Conservation (phyloP, 2,797 vertebrate genomes). For the Gila robusta region DNA sequence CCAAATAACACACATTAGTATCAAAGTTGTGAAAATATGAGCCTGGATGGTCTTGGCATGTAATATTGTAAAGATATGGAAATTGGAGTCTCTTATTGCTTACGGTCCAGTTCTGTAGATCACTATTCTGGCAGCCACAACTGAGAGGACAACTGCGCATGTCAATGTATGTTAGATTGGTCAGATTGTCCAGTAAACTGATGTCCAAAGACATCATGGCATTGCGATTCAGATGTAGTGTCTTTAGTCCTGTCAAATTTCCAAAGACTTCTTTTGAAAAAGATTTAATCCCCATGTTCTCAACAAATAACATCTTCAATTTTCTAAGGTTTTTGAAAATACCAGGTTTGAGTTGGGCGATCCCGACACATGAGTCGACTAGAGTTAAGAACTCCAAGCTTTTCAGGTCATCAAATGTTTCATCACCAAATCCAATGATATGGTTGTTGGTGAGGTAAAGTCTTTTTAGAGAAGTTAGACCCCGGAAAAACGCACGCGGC, state of each 20-base stretch:
- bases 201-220: conserved; percentile 77
- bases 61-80: conserved; percentile 75
- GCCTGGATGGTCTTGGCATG: conserved; percentile 69
- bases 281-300: conserved; percentile 84
- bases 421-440: conserved; percentile 68
- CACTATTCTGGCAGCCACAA: conserved; percentile 82
- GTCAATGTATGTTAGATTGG: conserved; percentile 82
- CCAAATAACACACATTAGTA: conserved; percentile 80
- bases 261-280: conserved; percentile 82
- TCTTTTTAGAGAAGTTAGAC: conserved; percentile 72
- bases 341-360: conserved; percentile 78
- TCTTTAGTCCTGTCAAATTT: conserved; percentile 78
- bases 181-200: conserved; percentile 72
- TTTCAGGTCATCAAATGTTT: conserved; percentile 82
- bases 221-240: conserved; percentile 82
- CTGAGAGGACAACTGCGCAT: conserved; percentile 81
- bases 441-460: conserved; percentile 81
- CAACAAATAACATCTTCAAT: conserved; percentile 74
- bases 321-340: conserved; percentile 84
- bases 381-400: conserved; percentile 76
- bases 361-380: conserved; percentile 78
- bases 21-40: conserved; percentile 81
- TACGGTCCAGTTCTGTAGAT: conserved; percentile 82
- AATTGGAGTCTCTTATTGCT: conserved; percentile 75
- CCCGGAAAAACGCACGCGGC: conserved; percentile 76